These are phyloP conservation scores for Fopius arisanus DNA, from an alignment of 1,140 invertebrate species.

Conservation along the genomic window DNA sequence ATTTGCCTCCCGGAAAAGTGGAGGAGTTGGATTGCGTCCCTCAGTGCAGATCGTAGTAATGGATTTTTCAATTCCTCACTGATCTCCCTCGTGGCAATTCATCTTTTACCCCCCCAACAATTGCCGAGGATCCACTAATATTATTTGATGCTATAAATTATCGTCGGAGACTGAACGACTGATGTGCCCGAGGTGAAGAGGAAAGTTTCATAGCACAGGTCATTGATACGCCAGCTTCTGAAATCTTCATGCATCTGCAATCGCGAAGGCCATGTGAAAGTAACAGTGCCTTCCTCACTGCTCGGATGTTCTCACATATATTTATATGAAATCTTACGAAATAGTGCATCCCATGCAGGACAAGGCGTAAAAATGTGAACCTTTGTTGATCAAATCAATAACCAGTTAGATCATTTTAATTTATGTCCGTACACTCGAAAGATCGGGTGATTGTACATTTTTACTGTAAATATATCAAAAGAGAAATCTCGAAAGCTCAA, in stretches of 20 bases:
- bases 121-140: no score
- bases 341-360: slow-evolving; percentile 15
- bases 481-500: no score
- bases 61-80: no score
- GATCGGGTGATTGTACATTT: no score
- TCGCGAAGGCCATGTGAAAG: slow-evolving; percentile 50
- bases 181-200: background rate
- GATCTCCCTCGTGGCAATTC: no score
- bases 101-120: no score
- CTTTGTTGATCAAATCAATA: no score
- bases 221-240: slow-evolving; percentile 40
- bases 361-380: slow-evolving; percentile 4
- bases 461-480: no score
- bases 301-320: background rate
- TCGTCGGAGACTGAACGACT: background rate
- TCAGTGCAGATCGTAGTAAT: background rate
- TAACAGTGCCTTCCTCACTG: slow-evolving; percentile 41
- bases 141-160: no score
- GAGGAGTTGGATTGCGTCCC: background rate
- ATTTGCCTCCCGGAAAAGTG: background rate
- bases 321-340: slow-evolving; percentile 16
- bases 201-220: slow-evolving; percentile 1
- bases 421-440: no score
- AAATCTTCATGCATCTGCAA: slow-evolving; percentile 43
- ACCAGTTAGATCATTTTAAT: no score